These are phyloP conservation scores for Panonychus citri DNA, from an alignment of 1,140 invertebrate genomes.

Conservation along the genomic window DNA sequence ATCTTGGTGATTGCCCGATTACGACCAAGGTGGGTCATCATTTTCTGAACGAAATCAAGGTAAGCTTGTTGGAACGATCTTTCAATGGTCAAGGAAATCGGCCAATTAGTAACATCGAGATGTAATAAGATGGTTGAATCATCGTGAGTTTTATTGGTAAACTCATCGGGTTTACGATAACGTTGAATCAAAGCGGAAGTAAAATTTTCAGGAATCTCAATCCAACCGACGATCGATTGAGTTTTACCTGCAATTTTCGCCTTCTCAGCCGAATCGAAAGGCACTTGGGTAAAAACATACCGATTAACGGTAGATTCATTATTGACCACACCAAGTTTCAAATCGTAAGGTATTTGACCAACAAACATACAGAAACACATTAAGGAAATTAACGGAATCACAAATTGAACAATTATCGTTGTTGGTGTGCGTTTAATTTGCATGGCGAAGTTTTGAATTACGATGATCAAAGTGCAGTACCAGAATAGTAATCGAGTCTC, in stretches of 20 bases:
- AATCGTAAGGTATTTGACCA: slow-evolving; percentile 55
- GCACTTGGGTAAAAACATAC: not conserved
- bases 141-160: not conserved
- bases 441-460: slow-evolving; percentile 10
- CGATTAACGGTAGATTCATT: slow-evolving; percentile 14
- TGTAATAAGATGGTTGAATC: not conserved
- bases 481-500: slow-evolving; percentile 33
- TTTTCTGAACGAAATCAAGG: not conserved
- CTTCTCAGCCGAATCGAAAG: not conserved
- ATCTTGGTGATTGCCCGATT: not conserved
- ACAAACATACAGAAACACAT: slow-evolving; percentile 80
- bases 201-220: slow-evolving; percentile 8
- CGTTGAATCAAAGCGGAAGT: slow-evolving; percentile 8
- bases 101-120: slow-evolving; percentile 1
- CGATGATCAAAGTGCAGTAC: not conserved
- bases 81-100: not conserved
- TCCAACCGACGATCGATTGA: slow-evolving; percentile 9
- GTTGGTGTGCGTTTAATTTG: slow-evolving; percentile 3
- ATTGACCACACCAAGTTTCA: slow-evolving; percentile 52
- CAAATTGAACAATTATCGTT: slow-evolving; percentile 38
- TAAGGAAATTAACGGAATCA: slow-evolving; percentile 70
- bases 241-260: slow-evolving; percentile 8
- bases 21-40: not conserved
- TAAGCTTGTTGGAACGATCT: not conserved
- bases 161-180: not conserved